A percentile compares a stretch with the other conserved stretches of the same genome.
phyloP scores from a whole-genome alignment of 1,140 invertebrate genomes.

The Achroia grisella region DNA sequence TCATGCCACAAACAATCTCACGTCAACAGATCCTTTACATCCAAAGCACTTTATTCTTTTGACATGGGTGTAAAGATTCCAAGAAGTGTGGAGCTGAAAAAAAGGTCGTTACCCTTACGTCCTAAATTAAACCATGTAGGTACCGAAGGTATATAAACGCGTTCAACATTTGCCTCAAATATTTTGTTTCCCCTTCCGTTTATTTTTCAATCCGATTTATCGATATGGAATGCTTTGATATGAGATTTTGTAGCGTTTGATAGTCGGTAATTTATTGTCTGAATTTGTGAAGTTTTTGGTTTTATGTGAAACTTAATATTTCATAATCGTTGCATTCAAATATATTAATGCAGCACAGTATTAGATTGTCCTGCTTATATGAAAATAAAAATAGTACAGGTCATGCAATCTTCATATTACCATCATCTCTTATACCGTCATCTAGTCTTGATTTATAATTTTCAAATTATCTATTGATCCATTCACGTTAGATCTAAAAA shows the following conservation, averaged over 20 bases:
- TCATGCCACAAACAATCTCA: neutral
- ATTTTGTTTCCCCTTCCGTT: slow-evolving; percentile 25
- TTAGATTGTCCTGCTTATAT: too few relatives aligned
- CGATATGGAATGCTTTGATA: slow-evolving; percentile 19
- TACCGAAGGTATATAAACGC: slow-evolving; percentile 5
- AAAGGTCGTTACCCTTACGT: slow-evolving; percentile 28
- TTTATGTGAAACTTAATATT: too few relatives aligned
- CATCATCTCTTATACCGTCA: too few relatives aligned
- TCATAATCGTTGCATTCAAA: too few relatives aligned
- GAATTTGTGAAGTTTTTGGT: too few relatives aligned
- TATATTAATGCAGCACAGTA: too few relatives aligned
- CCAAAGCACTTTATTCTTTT: neutral
- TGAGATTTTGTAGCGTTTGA: neutral
- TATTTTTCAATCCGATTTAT: slow-evolving; percentile 17
- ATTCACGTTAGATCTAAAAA: too few relatives aligned
- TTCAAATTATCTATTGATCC: too few relatives aligned
- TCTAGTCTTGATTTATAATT: too few relatives aligned
- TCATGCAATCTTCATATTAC: too few relatives aligned
- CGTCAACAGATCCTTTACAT: neutral
- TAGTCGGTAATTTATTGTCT: too few relatives aligned
- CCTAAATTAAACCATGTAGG: slow-evolving; percentile 15
- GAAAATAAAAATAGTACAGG: too few relatives aligned
- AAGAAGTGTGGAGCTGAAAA: slow-evolving; percentile 5
- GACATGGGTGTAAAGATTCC: neutral
- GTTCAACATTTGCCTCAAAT: slow-evolving; percentile 11